A percentile compares a stretch with the other conserved stretches of the same genome.
phyloP scores from a whole-genome alignment of 1,140 invertebrate species.

The Papilio dardanus region DNA sequence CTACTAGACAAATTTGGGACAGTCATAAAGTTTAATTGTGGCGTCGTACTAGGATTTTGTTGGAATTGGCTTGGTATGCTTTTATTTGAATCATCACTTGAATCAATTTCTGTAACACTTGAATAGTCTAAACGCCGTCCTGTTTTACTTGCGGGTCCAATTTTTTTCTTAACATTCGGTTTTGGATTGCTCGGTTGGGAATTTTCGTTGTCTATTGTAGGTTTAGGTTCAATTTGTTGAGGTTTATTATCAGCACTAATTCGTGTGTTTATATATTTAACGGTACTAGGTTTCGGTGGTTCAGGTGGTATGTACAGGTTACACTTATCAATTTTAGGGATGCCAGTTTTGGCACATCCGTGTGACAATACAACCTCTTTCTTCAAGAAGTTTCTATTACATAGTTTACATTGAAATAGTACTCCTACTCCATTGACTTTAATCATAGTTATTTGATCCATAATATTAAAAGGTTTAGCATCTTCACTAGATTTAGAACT shows the following conservation, averaged over 20 bases:
- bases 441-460: constrained; percentile 73
- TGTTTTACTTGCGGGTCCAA: constrained; percentile 27
- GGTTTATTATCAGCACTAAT: constrained; percentile 42
- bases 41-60: constrained; percentile 32
- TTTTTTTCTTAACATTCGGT: constrained; percentile 31
- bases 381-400: constrained; percentile 75
- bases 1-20: constrained; percentile 59
- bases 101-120: background rate
- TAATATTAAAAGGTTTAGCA: constrained; percentile 67
- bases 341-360: constrained; percentile 71
- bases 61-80: constrained; percentile 34
- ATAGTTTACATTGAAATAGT: constrained; percentile 73
- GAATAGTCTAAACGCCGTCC: constrained; percentile 9
- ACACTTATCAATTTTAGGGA: constrained; percentile 56
- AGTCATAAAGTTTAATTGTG: constrained; percentile 57
- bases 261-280: constrained; percentile 73
- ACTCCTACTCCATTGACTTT: constrained; percentile 75
- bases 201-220: constrained; percentile 42
- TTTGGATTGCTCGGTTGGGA: constrained; percentile 39
- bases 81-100: background rate
- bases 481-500: constrained; percentile 37
- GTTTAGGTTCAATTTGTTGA: constrained; percentile 41
- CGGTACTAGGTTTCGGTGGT: constrained; percentile 59
- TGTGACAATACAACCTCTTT: constrained; percentile 71
- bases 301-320: constrained; percentile 51